These are phyloP conservation scores for Petrocephalus zakoni DNA, from an alignment of 2,113 vertebrate genomes.

Conservation along the genomic window DNA sequence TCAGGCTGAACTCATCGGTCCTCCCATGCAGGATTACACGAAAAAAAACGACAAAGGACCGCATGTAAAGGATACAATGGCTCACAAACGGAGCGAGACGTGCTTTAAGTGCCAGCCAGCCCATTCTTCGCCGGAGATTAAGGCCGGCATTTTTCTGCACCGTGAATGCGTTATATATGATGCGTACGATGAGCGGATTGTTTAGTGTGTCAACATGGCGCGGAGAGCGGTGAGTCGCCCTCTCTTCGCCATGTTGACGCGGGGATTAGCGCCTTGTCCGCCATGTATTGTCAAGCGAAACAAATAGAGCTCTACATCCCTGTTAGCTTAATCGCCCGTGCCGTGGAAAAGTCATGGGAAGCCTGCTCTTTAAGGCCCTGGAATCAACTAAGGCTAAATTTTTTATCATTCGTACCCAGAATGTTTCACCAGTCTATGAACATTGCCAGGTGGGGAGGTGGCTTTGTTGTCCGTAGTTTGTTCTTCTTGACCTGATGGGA, in stretches of 20 bases:
- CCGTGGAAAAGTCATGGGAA: not conserved
- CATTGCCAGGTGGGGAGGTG: accelerated
- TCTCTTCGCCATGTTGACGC: constrained; percentile 26
- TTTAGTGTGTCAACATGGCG: constrained; percentile 37
- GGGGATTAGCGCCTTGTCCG: constrained; percentile 19
- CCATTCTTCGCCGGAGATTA: constrained; percentile 24
- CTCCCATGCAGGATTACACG: constrained; percentile 10
- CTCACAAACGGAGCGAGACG: constrained; percentile 26
- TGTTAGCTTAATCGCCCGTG: not conserved
- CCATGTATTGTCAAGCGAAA: too few species aligned
- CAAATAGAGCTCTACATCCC: not conserved
- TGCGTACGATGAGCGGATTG: constrained; percentile 12
- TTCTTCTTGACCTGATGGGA: not conserved
- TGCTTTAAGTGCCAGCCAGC: constrained; percentile 25
- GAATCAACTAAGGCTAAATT: not conserved
- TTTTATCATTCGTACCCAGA: not conserved
- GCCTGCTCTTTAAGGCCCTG: not conserved
- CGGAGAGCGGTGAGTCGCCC: not conserved
- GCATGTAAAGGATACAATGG: not conserved
- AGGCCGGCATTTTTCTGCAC: constrained; percentile 26
- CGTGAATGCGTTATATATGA: constrained; percentile 17
- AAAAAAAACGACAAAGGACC: not conserved
- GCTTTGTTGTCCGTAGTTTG: not conserved
- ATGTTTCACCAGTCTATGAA: not conserved
- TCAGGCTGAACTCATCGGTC: constrained; percentile 21